Base-by-base conservation (phyloP, 1,140 invertebrate species). In the Luehdorfia chinensis region DNA sequence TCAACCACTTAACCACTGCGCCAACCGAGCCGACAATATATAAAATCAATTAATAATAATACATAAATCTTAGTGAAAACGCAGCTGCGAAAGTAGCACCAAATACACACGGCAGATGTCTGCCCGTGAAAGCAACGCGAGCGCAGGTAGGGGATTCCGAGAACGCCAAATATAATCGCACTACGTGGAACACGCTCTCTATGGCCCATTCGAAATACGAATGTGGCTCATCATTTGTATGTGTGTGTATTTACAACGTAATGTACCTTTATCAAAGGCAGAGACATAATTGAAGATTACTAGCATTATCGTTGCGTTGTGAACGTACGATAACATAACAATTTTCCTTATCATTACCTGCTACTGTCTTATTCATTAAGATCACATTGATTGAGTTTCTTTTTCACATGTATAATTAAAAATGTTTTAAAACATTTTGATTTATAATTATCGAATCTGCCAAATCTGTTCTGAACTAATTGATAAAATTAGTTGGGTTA, bases 91-190 rank as follows among this genome's bases (percentile, higher is more conserved):
- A 43, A 43, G 25, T 21, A 43, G 13, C 13, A n/a, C n/a, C n/a
- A n/a, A n/a, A n/a, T n/a, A n/a, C n/a, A n/a, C n/a, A 50, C 59
- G 68, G 78, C 78, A 80, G 76, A 81, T 83, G 78, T 44, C 41
- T 46, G 48, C 62, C 68, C 72, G 81, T 78, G 81, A 83, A 81
- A 83, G 81, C 77, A 57, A 63, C 68, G 52, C 61, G 44, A 50
- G 51, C 58, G 70, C 77, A 85, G 81, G 81, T 85, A 85, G 65
- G 67, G 64, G 66, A 61, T 83, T 83, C 81, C 59, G 56, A 78
- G 81, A 85, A 85, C 66, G 68, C 75, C 81, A 73, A 85, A 85
- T 83, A 85, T 85, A 85, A 84, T 79, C 74, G 67, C 59, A 56
- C 51, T 83, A 83, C 81, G 66, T 49, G 66, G 78, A 83, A 85